A percentile compares a stretch with the other conserved stretches of the same genome.
These are phyloP conservation scores for Pristionchus entomophagus DNA, from an alignment of 2,888 invertebrate species.

Conservation along the genomic window DNA sequence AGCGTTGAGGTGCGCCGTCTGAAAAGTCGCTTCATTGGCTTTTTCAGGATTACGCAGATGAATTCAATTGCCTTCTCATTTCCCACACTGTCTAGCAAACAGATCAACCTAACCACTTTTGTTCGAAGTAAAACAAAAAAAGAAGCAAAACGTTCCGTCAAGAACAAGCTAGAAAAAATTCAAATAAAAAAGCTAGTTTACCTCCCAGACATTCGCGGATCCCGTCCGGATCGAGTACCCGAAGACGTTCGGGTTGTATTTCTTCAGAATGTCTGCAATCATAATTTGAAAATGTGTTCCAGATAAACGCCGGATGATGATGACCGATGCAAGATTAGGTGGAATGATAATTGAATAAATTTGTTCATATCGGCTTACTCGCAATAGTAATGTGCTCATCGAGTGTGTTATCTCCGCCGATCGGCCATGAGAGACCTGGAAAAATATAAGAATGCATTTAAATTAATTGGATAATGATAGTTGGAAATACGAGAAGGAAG, in stretches of 20 bases:
- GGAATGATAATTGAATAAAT: too few species aligned
- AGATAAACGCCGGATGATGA: background rate
- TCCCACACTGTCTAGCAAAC: too few species aligned
- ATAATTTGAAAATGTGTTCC: too few species aligned
- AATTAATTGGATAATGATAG: background rate
- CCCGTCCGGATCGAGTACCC: conserved; percentile 86
- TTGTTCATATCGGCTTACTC: conserved; percentile 57
- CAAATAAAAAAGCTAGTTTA: background rate
- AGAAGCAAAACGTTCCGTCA: background rate
- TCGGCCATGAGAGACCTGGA: conserved; percentile 58
- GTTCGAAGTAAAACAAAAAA: background rate
- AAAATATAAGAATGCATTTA: background rate
- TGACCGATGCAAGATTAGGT: too few species aligned
- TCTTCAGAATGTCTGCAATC: conserved; percentile 82
- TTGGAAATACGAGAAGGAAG: too few species aligned
- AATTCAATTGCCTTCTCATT: too few species aligned
- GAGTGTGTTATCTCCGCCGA: conserved; percentile 63
- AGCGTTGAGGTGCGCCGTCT: conserved; percentile 61
- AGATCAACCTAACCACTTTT: too few species aligned
- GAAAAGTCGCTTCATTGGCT: too few species aligned
- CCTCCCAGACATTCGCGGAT: conserved; percentile 54
- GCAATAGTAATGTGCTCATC: conserved; percentile 66
- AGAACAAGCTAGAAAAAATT: background rate
- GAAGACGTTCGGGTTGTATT: conserved; percentile 83
- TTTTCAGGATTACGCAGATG: too few species aligned